phyloP scores from a whole-genome alignment of 2,797 vertebrate genomes.

The Sebastiscus albofasciatus region DNA sequence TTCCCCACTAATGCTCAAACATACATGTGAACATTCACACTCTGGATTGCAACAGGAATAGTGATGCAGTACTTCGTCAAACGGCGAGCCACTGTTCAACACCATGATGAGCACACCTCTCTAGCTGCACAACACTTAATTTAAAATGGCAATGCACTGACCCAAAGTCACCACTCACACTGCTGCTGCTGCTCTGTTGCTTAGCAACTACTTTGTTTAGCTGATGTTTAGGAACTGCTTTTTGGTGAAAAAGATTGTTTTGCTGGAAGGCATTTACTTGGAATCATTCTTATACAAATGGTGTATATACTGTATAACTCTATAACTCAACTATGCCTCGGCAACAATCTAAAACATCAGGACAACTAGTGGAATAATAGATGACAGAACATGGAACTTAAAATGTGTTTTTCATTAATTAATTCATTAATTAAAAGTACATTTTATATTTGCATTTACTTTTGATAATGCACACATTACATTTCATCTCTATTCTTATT shows the following conservation, averaged over 20 bases:
- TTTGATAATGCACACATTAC: too few relatives aligned
- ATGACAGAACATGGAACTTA: too few relatives aligned
- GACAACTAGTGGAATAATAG: too few relatives aligned
- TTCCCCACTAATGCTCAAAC: neutral
- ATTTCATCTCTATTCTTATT: too few relatives aligned
- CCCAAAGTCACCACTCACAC: neutral
- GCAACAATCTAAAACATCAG: too few relatives aligned
- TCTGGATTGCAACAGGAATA: neutral
- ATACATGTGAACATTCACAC: too few relatives aligned
- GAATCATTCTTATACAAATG: neutral
- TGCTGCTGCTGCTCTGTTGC: constrained; percentile 26
- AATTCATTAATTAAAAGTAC: too few relatives aligned
- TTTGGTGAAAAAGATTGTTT: neutral
- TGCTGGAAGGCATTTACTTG: neutral
- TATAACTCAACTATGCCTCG: too few relatives aligned
- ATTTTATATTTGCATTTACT: too few relatives aligned
- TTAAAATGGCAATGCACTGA: constrained; percentile 11
- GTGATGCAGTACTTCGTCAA: neutral
- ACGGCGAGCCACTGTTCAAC: neutral
- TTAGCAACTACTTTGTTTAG: constrained; percentile 31
- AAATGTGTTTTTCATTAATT: too few relatives aligned
- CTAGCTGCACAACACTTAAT: neutral
- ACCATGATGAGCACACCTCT: neutral
- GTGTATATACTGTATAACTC: neutral
- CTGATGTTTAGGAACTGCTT: neutral